Base-by-base conservation (phyloP, 1,140 invertebrate species). In the Megathymus violae region DNA sequence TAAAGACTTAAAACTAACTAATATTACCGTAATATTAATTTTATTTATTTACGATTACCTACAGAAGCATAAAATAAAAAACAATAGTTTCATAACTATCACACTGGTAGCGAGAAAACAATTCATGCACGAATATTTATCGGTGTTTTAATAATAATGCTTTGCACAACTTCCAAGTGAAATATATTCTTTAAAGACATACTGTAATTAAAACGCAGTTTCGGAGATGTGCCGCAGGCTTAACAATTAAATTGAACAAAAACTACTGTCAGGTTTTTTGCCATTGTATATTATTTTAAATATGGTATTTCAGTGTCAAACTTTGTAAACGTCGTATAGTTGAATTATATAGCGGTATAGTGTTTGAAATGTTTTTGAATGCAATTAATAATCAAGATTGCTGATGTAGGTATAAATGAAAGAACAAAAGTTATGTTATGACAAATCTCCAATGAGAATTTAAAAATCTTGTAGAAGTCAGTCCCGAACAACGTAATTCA, bases 171-270 rank as follows among this genome's bases (percentile, higher is more conserved):
- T 16, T 4, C 5, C 13, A n/a, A 52, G 50, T 44, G 19, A 56
- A 44, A 44, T 44, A 56, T 56, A 25, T 56, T 31, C 40, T 34
- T 44, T 13, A 56, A 56, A 44, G 51, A 58, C 58, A 52, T 54
- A 69, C 67, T 52, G 67, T 68, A 72, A 69, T 72, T 72, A 72
- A 69, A 66, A 66, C 52, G 52, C 66, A 64, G 63, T 66, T 69
- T 66, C 43, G 61, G 60, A 52, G 62, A 62, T 27, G 34, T 22
- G 58, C 70, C 63, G 6, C n/a, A 2, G 66, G 66, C 54, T 34
- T 9, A 47, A 44, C 36, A 41, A 64, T 64, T 61, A 62, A 67
- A 46, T 59, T 43, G 36, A 6, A 56, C 38, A 27, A 56, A 40
- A 51, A 51, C 40, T 16, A 31, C 40, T 22, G 36, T 52, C 2